phyloP scores from a whole-genome alignment of 1,140 invertebrate genomes.

The Caerostris extrusa region DNA sequence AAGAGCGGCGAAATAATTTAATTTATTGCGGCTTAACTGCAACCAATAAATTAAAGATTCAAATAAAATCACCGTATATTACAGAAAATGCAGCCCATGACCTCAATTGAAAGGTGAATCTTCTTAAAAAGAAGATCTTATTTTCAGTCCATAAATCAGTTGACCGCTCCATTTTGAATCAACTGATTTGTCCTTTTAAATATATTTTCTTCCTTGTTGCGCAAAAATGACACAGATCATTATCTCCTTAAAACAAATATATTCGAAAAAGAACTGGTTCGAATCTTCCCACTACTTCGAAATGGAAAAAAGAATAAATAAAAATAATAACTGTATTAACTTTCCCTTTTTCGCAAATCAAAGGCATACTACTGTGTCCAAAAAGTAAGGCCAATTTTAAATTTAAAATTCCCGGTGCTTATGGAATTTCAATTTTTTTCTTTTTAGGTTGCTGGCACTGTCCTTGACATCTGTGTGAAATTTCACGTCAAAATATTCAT shows the following conservation, averaged over 20 bases:
- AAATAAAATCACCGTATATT: background rate
- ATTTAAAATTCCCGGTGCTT: no score
- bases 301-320: background rate
- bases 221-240: background rate
- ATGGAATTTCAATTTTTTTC: no score
- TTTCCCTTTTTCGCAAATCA: no score
- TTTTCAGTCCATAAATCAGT: background rate
- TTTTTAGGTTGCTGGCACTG: no score
- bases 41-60: no score
- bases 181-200: constrained; percentile 23
- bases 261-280: background rate
- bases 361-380: no score
- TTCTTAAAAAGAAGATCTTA: background rate
- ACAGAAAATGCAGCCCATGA: background rate
- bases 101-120: constrained; percentile 10
- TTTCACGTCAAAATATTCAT: no score
- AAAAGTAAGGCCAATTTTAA: no score
- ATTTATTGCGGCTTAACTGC: no score
- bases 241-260: background rate
- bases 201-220: background rate
- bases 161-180: background rate
- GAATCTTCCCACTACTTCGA: background rate
- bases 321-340: no score
- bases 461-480: no score
- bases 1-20: no score